phyloP scores from a whole-genome alignment of 2,888 invertebrate species.

The Teleogryllus oceanicus region DNA sequence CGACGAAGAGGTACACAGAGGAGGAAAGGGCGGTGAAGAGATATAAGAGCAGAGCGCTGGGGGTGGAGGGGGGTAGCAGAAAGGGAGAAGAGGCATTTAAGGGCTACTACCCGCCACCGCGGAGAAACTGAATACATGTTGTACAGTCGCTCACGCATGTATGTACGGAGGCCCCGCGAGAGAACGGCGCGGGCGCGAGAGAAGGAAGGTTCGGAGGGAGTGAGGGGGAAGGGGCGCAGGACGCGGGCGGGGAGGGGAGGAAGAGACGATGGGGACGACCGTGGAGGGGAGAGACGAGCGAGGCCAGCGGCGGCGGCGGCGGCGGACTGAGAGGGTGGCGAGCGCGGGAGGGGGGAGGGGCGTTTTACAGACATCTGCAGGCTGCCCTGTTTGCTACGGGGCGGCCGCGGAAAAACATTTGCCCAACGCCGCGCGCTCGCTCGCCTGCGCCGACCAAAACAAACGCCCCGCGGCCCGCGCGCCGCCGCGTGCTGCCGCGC shows the following conservation, averaged over 20 bases:
- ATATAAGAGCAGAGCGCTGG: background rate
- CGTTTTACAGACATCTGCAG: constrained; percentile 18
- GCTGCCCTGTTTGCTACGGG: constrained; percentile 2
- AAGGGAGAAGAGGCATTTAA: constrained; percentile 21
- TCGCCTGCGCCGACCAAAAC: background rate
- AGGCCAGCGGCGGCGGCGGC: background rate
- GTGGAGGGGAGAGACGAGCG: constrained; percentile 30
- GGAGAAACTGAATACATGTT: constrained; percentile 31
- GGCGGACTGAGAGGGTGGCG: background rate
- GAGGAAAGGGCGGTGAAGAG: background rate
- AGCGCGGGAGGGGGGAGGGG: background rate
- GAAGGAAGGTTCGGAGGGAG: background rate
- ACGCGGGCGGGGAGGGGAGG: constrained; percentile 35
- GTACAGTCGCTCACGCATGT: constrained; percentile 25
- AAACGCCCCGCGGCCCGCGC: background rate
- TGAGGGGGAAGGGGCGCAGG: constrained; percentile 24
- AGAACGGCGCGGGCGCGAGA: background rate
- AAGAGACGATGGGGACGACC: constrained; percentile 34
- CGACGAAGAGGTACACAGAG: background rate
- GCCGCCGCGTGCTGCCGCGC: background rate
- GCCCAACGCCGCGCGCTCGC: background rate
- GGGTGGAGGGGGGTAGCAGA: background rate
- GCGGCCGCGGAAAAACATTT: constrained; percentile 22
- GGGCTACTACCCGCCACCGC: constrained; percentile 24
- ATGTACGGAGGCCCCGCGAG: background rate